phyloP scores from a whole-genome alignment of 37 sponge, comb jelly and placozoan species.

The Geodia barretti region DNA sequence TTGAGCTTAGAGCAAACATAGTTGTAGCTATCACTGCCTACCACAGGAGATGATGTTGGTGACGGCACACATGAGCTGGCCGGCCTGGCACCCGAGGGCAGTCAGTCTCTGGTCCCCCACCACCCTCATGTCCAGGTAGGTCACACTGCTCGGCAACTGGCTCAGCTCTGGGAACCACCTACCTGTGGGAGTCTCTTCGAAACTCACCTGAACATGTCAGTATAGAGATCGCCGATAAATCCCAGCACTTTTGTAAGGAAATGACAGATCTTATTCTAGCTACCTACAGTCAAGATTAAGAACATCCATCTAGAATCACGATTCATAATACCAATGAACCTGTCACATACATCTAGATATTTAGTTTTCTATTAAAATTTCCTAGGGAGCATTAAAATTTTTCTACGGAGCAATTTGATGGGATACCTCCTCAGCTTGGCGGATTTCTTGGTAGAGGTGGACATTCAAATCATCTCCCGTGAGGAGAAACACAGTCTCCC shows the following conservation, averaged over 20 bases:
- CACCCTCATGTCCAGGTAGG: slow-evolving; percentile 50
- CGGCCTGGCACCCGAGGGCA: slow-evolving; percentile 64
- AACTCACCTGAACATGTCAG: slow-evolving; percentile 54
- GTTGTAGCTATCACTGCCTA: too few species aligned
- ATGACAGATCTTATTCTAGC: background rate
- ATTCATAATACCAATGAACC: background rate
- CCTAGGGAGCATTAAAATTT: too few species aligned
- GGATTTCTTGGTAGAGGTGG: slow-evolving; percentile 56
- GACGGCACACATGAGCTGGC: slow-evolving; percentile 33
- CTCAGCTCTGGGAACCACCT: slow-evolving; percentile 64
- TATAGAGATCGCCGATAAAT: too few species aligned
- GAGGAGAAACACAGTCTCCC: slow-evolving; percentile 77
- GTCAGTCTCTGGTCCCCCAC: slow-evolving; percentile 38
- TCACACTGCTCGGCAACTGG: slow-evolving; percentile 58
- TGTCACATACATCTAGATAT: background rate
- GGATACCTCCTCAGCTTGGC: slow-evolving; percentile 10
- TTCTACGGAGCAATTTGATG: too few species aligned
- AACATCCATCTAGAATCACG: too few species aligned
- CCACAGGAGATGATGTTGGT: slow-evolving; percentile 35
- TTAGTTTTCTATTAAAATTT: background rate
- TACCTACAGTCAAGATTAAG: background rate
- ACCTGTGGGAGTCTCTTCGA: slow-evolving; percentile 29
- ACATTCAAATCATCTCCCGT: slow-evolving; percentile 74
- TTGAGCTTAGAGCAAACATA: too few species aligned
- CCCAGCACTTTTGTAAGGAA: background rate